Conservation (phyloP, 2,888 invertebrate species). For the Drosophila kambysellisi region DNA sequence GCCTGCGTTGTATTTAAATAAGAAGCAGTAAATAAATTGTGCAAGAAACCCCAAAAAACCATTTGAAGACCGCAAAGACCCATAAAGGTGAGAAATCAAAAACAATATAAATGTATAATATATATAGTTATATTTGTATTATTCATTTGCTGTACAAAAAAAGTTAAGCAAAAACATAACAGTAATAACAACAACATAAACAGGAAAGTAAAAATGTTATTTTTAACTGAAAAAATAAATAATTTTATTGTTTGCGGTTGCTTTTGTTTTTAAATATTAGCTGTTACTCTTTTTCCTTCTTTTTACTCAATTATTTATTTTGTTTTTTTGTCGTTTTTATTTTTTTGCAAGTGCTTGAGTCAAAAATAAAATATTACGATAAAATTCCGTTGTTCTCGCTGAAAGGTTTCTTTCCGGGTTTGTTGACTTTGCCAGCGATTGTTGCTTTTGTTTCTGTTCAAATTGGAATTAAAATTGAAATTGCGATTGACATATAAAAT, state of each 20-base stretch:
- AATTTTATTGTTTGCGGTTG: slow-evolving; percentile 52
- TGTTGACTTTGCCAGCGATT: slow-evolving; percentile 71
- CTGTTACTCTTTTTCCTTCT: slow-evolving; percentile 36
- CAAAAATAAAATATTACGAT: slow-evolving; percentile 57
- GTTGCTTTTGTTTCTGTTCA: slow-evolving; percentile 39
- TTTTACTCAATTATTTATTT: slow-evolving; percentile 26
- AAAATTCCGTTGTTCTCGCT: slow-evolving; percentile 69
- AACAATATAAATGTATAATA: slow-evolving; percentile 22
- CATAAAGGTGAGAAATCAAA: slow-evolving; percentile 65
- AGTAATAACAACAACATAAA: slow-evolving; percentile 32
- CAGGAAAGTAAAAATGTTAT: slow-evolving; percentile 56
- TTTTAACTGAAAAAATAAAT: slow-evolving; percentile 49
- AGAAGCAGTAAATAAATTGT: slow-evolving; percentile 16
- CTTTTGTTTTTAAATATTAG: slow-evolving; percentile 35
- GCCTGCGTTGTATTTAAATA: slow-evolving; percentile 19
- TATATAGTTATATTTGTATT: slow-evolving; percentile 14
- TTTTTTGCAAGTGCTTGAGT: slow-evolving; percentile 45
- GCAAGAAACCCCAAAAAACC: slow-evolving; percentile 26
- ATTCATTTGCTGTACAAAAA: slow-evolving; percentile 55
- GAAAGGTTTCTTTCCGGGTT: slow-evolving; percentile 81
- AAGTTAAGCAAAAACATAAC: slow-evolving; percentile 34
- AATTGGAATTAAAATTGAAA: slow-evolving; percentile 54
- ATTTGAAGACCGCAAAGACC: slow-evolving; percentile 46
- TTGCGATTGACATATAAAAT: background rate
- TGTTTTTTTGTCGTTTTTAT: slow-evolving; percentile 24